Conservation (phyloP, 2,113 vertebrate species). For the Aleadryas rufinucha region DNA sequence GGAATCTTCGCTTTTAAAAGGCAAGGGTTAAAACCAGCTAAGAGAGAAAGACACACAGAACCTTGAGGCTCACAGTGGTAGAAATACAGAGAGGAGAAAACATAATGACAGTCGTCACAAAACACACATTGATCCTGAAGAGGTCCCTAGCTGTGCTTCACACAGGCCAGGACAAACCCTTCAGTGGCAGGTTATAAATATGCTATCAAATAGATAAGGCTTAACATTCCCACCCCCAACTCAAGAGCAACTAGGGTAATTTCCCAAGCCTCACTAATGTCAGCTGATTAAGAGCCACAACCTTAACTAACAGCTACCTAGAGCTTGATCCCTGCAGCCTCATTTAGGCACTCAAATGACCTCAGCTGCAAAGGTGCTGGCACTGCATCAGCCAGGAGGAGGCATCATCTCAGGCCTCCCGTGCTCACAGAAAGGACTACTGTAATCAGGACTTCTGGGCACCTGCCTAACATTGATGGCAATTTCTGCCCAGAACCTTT, state of each 20-base stretch:
- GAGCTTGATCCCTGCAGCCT: not conserved
- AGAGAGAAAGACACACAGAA: not conserved
- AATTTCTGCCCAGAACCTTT: not conserved
- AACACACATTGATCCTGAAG: not conserved
- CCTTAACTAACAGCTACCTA: not conserved
- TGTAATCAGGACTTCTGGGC: not conserved
- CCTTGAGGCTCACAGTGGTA: not conserved
- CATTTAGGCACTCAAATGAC: not conserved
- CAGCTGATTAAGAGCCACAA: not conserved
- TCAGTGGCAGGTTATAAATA: not conserved
- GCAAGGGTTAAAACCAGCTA: not conserved
- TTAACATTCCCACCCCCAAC: not conserved
- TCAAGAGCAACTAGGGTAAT: not conserved
- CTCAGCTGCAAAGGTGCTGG: not conserved
- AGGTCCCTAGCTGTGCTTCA: not conserved
- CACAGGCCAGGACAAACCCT: not conserved
- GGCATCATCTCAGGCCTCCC: not conserved
- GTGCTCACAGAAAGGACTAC: not conserved
- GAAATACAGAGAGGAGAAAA: not conserved
- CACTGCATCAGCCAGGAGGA: not conserved
- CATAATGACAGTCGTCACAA: not conserved
- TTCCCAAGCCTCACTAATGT: not conserved
- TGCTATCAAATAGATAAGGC: not conserved
- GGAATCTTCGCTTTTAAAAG: not conserved
- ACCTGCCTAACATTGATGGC: fast-evolving